Conservation (phyloP, 1,140 invertebrate genomes). For the Macrobrachium rosenbergii region DNA sequence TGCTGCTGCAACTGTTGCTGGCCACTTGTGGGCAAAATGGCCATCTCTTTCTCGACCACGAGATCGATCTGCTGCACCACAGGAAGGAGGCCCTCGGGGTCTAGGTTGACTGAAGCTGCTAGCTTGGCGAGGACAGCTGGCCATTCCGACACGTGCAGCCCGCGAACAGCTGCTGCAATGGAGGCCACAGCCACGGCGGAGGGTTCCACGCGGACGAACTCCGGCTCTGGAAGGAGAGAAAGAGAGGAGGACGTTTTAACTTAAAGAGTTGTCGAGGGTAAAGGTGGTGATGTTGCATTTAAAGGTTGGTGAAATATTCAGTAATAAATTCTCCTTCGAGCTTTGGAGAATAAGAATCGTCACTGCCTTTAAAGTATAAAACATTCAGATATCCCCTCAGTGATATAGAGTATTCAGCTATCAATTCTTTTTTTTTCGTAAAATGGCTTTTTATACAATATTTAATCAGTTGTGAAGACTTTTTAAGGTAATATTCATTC, state of each 20-base stretch:
- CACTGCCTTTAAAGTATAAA: too few species aligned
- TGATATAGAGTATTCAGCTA: too few species aligned
- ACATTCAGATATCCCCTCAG: too few species aligned
- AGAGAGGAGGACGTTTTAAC: background rate
- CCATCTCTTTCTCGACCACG: slow-evolving; percentile 40
- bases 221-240: slow-evolving; percentile 40
- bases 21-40: slow-evolving; percentile 9
- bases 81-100: slow-evolving; percentile 32
- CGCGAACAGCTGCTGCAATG: slow-evolving; percentile 40
- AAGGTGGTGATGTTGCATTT: background rate
- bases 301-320: too few species aligned
- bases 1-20: slow-evolving; percentile 23
- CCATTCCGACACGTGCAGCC: slow-evolving; percentile 25
- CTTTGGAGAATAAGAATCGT: too few species aligned
- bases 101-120: slow-evolving; percentile 39
- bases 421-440: too few species aligned
- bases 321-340: too few species aligned
- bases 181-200: slow-evolving; percentile 47
- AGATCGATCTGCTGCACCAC: slow-evolving; percentile 43
- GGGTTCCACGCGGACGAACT: slow-evolving; percentile 48
- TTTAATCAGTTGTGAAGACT: too few species aligned
- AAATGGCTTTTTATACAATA: too few species aligned
- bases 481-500: too few species aligned
- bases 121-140: slow-evolving; percentile 32
- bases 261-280: background rate